phyloP scores from a whole-genome alignment of 2,888 invertebrate species.

The Standfussiana lucernea region DNA sequence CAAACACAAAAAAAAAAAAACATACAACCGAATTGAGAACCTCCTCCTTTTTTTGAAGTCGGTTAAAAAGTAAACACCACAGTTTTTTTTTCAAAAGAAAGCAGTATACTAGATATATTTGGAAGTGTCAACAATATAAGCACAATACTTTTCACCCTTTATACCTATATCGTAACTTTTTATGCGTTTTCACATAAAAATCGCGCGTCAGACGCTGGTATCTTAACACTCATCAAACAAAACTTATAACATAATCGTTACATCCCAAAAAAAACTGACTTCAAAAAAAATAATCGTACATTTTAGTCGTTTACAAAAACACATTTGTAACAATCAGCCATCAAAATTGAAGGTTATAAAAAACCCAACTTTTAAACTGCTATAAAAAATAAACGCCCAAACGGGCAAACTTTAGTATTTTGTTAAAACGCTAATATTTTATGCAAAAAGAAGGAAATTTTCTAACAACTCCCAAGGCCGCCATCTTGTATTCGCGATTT shows the following conservation, averaged over 20 bases:
- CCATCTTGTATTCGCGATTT: slow-evolving; percentile 50
- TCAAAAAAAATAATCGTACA: slow-evolving; percentile 30
- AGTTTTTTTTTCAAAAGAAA: neutral
- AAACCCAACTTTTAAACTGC: slow-evolving; percentile 44
- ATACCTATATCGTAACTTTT: neutral
- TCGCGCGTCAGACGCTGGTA: neutral
- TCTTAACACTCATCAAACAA: slow-evolving; percentile 16
- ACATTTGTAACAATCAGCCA: slow-evolving; percentile 53
- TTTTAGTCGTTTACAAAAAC: slow-evolving; percentile 34
- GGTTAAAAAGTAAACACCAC: neutral
- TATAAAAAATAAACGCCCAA: slow-evolving; percentile 48
- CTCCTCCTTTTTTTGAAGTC: too few relatives aligned
- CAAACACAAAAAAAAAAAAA: too few relatives aligned
- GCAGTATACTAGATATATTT: neutral
- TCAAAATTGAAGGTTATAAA: slow-evolving; percentile 41
- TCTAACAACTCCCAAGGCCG: slow-evolving; percentile 36
- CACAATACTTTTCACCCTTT: neutral
- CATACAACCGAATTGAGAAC: too few relatives aligned
- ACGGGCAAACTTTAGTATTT: slow-evolving; percentile 43
- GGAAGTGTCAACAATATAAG: neutral
- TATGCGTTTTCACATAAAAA: neutral
- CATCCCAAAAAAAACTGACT: slow-evolving; percentile 11
- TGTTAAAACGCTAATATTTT: slow-evolving; percentile 52
- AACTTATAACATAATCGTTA: slow-evolving; percentile 43
- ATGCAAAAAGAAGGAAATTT: slow-evolving; percentile 42